Conservation (phyloP, 2,113 vertebrate genomes). For the Myiozetetes cayanensis region DNA sequence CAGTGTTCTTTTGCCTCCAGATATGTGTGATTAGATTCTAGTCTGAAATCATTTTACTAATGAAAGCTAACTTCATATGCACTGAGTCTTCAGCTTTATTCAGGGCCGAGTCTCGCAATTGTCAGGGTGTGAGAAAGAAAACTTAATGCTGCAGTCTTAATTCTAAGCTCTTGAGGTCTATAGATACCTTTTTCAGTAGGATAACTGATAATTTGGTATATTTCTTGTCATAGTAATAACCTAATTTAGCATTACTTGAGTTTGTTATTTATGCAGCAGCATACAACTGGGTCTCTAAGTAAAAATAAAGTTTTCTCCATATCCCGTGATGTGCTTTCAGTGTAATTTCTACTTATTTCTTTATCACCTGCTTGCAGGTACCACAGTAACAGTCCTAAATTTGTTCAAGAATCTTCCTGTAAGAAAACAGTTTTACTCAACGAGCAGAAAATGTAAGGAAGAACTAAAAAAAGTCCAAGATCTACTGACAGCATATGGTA, state of each 20-base stretch:
- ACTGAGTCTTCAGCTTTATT: neutral
- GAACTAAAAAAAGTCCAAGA: constrained; percentile 91
- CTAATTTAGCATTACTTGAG: neutral
- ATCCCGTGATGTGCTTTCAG: neutral
- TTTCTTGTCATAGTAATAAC: neutral
- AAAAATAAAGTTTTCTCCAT: neutral
- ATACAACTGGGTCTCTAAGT: neutral
- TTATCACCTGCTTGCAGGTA: constrained; percentile 76
- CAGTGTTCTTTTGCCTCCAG: neutral
- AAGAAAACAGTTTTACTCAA: constrained; percentile 91
- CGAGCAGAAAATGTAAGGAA: constrained; percentile 90
- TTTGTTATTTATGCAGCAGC: neutral
- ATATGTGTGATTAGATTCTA: neutral
- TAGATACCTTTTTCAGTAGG: neutral
- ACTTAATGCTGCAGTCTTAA: neutral
- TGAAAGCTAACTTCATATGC: neutral
- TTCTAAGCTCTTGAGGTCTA: neutral
- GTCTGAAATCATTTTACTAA: neutral
- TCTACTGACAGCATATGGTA: constrained; percentile 85
- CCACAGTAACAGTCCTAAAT: constrained; percentile 86
- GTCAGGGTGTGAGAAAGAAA: neutral
- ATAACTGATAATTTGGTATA: neutral
- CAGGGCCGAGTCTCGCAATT: neutral
- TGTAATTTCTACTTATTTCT: neutral
- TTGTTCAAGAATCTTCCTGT: constrained; percentile 96